These are phyloP conservation scores for Urosaurus nigricauda DNA, from an alignment of 2,797 vertebrate genomes.

Conservation along the genomic window DNA sequence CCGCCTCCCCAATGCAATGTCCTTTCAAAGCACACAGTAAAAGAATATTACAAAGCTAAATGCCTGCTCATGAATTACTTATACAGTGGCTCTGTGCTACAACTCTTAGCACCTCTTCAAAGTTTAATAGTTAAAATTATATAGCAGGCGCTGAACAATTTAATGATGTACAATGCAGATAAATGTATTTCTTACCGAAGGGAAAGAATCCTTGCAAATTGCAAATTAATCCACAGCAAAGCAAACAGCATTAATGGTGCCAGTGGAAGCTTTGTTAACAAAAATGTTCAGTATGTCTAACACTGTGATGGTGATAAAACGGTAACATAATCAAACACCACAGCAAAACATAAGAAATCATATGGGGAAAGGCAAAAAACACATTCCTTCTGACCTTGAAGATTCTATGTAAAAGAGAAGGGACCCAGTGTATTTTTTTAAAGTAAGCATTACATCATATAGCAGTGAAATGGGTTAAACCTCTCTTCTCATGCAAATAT, in stretches of 20 bases:
- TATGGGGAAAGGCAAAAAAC: conserved; percentile 25
- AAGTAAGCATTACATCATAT: not conserved
- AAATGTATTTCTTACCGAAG: conserved; percentile 47
- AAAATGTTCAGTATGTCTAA: conserved; percentile 60
- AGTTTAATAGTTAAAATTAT: conserved; percentile 51
- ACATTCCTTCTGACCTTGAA: conserved; percentile 61
- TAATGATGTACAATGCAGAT: conserved; percentile 32
- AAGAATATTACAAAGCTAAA: conserved; percentile 28
- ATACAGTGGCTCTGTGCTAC: not conserved
- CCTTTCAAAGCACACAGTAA: conserved; percentile 16
- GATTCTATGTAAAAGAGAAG: conserved; percentile 12
- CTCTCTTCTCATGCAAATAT: not conserved
- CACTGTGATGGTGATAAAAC: conserved; percentile 61
- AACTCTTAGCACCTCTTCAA: conserved; percentile 27
- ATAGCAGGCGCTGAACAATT: conserved; percentile 39
- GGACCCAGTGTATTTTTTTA: conserved; percentile 47
- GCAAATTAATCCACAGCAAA: conserved; percentile 68
- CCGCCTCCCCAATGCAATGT: rapidly evolving
- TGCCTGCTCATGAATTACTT: conserved; percentile 18
- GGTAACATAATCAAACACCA: conserved; percentile 55
- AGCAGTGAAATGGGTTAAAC: not conserved
- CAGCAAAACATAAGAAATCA: conserved; percentile 47
- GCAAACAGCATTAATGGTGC: conserved; percentile 70
- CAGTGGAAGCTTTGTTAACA: conserved; percentile 61
- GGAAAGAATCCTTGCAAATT: conserved; percentile 59